Conservation (phyloP, 1,140 invertebrate genomes). For the Rhynchophorus ferrugineus region DNA sequence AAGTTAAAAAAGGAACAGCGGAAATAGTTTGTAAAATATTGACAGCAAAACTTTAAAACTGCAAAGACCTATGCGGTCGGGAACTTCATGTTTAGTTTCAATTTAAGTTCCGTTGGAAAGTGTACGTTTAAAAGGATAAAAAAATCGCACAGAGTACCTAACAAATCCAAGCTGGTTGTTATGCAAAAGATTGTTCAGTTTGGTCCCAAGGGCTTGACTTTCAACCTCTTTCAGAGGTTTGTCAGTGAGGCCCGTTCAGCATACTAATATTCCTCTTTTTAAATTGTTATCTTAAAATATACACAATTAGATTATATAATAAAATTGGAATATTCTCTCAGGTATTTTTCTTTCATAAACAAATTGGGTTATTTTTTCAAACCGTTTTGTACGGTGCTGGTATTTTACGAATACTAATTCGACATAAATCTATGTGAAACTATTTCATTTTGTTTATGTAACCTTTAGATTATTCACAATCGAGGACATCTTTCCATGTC, state of each 20-base stretch:
- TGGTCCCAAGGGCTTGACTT: slow-evolving; percentile 30
- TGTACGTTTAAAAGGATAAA: slow-evolving; percentile 1
- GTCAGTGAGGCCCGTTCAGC: slow-evolving; percentile 23
- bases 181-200: slow-evolving; percentile 31
- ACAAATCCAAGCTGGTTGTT: slow-evolving; percentile 24
- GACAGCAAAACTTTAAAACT: not conserved
- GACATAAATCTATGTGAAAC: too few species aligned
- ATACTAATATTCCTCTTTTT: slow-evolving; percentile 33
- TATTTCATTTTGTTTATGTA: too few species aligned
- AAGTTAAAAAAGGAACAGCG: not conserved
- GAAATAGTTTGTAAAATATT: not conserved
- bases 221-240: slow-evolving; percentile 32
- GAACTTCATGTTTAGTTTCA: slow-evolving; percentile 10
- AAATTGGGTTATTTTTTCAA: slow-evolving; percentile 6
- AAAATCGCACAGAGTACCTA: slow-evolving; percentile 4
- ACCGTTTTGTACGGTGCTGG: not conserved
- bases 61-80: not conserved
- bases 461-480: too few species aligned
- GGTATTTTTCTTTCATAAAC: slow-evolving; percentile 4
- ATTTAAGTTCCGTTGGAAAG: slow-evolving; percentile 1
- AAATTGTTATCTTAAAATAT: slow-evolving; percentile 25
- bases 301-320: slow-evolving; percentile 11
- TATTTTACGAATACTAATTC: not conserved
- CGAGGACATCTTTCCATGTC: too few species aligned
- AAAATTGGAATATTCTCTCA: slow-evolving; percentile 5